phyloP scores from a whole-genome alignment of 2,888 invertebrate genomes.

The Catocala sponsa region DNA sequence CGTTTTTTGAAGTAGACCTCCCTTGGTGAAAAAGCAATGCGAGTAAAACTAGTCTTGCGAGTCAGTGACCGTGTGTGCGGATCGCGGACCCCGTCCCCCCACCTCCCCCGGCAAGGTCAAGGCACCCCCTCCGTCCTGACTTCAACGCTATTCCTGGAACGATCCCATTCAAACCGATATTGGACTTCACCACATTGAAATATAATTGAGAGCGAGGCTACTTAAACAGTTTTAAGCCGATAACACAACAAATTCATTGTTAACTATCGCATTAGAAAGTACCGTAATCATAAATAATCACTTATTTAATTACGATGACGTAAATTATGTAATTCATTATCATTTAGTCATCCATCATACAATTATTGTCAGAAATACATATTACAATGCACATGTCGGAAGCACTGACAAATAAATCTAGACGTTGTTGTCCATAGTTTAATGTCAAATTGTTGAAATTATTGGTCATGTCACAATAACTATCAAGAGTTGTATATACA shows the following conservation, averaged over 20 bases:
- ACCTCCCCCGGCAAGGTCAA: conserved; percentile 80
- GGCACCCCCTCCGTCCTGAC: conserved; percentile 59
- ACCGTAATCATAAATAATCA: not conserved
- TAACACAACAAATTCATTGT: not conserved
- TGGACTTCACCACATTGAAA: conserved; percentile 11
- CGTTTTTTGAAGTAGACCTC: conserved; percentile 19
- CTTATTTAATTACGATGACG: not conserved
- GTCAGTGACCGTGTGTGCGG: conserved; percentile 77
- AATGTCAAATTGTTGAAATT: too few relatives aligned
- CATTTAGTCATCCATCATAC: conserved; percentile 2
- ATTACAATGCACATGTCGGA: too few relatives aligned
- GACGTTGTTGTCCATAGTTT: too few relatives aligned
- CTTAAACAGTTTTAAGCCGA: not conserved
- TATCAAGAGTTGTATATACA: not conserved
- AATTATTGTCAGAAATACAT: not conserved
- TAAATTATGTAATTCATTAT: not conserved
- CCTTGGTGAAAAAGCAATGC: conserved; percentile 58
- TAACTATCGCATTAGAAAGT: not conserved
- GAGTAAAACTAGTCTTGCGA: conserved; percentile 71
- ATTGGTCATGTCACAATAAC: too few relatives aligned
- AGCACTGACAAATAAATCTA: too few relatives aligned
- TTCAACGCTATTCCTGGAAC: conserved; percentile 69
- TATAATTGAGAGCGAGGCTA: not conserved
- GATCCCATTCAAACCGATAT: conserved; percentile 55
- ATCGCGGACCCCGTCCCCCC: conserved; percentile 58